Evolutionary conservation across 2,888 invertebrate species (phyloP), one percentile per base, ranked within the genome.

Genomic region (Lasioglossum pauxillum): DNA sequence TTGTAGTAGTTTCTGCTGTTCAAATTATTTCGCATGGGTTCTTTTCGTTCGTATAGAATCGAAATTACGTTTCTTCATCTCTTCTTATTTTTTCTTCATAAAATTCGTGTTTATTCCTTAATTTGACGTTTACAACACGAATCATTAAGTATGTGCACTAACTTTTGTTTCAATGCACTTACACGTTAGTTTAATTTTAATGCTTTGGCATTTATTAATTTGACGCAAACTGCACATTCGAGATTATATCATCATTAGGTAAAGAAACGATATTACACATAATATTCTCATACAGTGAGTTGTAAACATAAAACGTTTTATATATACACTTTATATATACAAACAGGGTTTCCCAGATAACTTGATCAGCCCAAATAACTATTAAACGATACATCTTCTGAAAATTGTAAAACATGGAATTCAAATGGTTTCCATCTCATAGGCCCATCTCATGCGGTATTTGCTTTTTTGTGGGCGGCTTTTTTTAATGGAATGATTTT

Each of bases 11-110:
- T 88, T 75, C 75, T 80, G 38, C 23, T 67, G 44, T 72, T 74
- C 14, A 75, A 71, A 80, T 85, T 49, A 49, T 85, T 73, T 88
- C 84, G 93, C 92, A 94, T 93, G 92, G 82, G 80, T 86, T 84
- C 87, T 88, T 84, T 87, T 85, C 38, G 60, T 83, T 81, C 83
- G 75, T 86, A 64, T 85, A 91, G 80, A 85, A 27, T 83, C 77
- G 44, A 73, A 64, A 69, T 76, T 79, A 72, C 27, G 83, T 81
- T 89, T 88, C 75, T 71, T 44, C 64, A 75, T 86, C 77, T 72
- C 23, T 71, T 41, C 19, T 67, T 67, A 31, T 72, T 23, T 67
- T 69, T 76, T 76, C 69, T 35, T 75, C 14, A 77, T 64, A 35
- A 44, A 79, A 76, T 79, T 46, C 16, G 27, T 69, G 76, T 73